Conservation (phyloP, 1,140 invertebrate genomes). For the Sipha flava region DNA sequence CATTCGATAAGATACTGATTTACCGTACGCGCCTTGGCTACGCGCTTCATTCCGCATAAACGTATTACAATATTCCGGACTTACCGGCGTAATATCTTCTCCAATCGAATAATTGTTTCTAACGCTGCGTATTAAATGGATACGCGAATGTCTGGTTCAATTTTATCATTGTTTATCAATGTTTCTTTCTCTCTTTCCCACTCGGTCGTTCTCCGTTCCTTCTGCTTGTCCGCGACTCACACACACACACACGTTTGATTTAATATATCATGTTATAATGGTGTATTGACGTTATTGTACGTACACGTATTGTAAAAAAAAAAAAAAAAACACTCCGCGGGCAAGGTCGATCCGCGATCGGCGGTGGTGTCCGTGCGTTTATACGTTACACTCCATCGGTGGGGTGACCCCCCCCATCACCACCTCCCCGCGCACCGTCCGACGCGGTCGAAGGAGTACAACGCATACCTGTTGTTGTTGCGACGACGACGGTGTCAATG, state of each 20-base stretch:
- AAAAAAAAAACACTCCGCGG: neutral
- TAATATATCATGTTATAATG: neutral
- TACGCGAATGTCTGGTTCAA: too few species aligned
- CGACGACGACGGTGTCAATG: slow-evolving; percentile 20
- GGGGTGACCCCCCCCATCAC: neutral
- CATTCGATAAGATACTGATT: too few species aligned
- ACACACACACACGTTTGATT: neutral
- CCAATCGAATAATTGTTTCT: too few species aligned
- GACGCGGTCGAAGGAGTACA: neutral
- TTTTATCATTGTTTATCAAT: too few species aligned
- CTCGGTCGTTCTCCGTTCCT: neutral
- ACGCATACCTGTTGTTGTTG: slow-evolving; percentile 5
- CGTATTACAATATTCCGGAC: too few species aligned
- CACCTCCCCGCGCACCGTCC: neutral
- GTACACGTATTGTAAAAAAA: neutral
- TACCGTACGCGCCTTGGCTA: too few species aligned
- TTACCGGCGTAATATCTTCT: too few species aligned
- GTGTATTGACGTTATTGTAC: neutral
- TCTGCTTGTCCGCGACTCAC: neutral
- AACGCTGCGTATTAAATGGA: too few species aligned
- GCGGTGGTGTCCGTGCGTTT: neutral
- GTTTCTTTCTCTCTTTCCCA: too few species aligned
- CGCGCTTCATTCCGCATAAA: too few species aligned
- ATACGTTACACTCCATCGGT: neutral
- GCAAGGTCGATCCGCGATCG: slow-evolving; percentile 8